Conservation (phyloP, 2,113 vertebrate species). For the Sapayoa aenigma region DNA sequence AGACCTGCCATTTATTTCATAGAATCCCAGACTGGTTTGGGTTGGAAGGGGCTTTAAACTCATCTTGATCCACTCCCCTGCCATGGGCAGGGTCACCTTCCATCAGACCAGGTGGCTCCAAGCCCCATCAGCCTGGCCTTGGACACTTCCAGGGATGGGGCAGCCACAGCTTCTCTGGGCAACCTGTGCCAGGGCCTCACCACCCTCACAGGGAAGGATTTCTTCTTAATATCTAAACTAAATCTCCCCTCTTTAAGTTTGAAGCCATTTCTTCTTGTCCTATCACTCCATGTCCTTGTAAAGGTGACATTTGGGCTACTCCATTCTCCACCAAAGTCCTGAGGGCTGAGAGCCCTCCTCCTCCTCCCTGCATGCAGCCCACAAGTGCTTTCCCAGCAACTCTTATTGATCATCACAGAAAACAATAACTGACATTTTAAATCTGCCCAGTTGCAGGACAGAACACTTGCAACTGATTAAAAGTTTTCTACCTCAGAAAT, state of each 20-base stretch:
- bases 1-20: neutral
- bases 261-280: neutral
- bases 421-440: neutral
- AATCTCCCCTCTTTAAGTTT: neutral
- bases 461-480: neutral
- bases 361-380: neutral
- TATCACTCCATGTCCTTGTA: neutral
- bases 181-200: no score
- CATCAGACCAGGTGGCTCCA: fast-evolving
- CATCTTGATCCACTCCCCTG: neutral
- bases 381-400: neutral
- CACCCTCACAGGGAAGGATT: neutral
- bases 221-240: neutral
- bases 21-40: neutral
- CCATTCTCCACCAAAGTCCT: neutral
- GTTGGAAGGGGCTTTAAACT: neutral
- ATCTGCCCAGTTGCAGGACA: neutral
- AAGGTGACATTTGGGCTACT: neutral
- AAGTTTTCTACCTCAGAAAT: neutral
- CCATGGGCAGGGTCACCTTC: neutral
- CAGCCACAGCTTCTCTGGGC: no score
- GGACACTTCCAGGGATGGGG: neutral
- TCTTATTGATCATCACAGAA: neutral
- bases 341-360: neutral
- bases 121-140: fast-evolving